A percentile compares a stretch with the other conserved stretches of the same genome.
Conservation (phyloP, 1,140 invertebrate genomes). For the Rhagoletis zephyria region DNA sequence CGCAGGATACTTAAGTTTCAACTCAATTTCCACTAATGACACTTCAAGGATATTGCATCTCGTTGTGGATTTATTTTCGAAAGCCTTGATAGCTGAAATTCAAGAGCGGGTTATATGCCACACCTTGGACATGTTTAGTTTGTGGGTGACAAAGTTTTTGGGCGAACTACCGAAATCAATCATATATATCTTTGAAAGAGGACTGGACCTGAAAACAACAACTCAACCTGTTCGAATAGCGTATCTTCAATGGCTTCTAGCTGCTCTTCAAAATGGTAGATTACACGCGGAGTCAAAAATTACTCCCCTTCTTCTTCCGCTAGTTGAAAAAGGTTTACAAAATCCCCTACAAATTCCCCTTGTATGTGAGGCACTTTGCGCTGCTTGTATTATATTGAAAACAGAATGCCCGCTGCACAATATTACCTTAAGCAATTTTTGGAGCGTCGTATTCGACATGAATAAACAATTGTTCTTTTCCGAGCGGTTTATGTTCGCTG, state of each 20-base stretch:
- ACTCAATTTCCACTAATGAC: slow-evolving; percentile 79
- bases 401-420: slow-evolving; percentile 71
- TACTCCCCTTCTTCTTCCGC: slow-evolving; percentile 78
- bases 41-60: slow-evolving; percentile 78
- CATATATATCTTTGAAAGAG: slow-evolving; percentile 86
- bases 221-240: slow-evolving; percentile 84
- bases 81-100: slow-evolving; percentile 89
- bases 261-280: slow-evolving; percentile 77
- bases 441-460: slow-evolving; percentile 81
- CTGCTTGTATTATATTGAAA: slow-evolving; percentile 82
- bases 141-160: slow-evolving; percentile 84
- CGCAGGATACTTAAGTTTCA: slow-evolving; percentile 85
- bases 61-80: slow-evolving; percentile 81
- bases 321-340: slow-evolving; percentile 81
- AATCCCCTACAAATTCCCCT: slow-evolving; percentile 77
- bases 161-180: slow-evolving; percentile 81
- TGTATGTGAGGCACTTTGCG: slow-evolving; percentile 86
- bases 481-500: slow-evolving; percentile 84
- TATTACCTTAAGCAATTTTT: slow-evolving; percentile 75
- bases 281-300: slow-evolving; percentile 75
- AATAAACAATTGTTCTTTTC: slow-evolving; percentile 87
- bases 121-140: slow-evolving; percentile 84
- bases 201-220: slow-evolving; percentile 84
- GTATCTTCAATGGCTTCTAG: slow-evolving; percentile 83
- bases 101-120: slow-evolving; percentile 92